Percentiles rank a stretch among this genome's conserved stretches.
These are phyloP conservation scores for Orthonevra nobilis DNA, from an alignment of 2,888 invertebrate genomes.

Conservation along the genomic window DNA sequence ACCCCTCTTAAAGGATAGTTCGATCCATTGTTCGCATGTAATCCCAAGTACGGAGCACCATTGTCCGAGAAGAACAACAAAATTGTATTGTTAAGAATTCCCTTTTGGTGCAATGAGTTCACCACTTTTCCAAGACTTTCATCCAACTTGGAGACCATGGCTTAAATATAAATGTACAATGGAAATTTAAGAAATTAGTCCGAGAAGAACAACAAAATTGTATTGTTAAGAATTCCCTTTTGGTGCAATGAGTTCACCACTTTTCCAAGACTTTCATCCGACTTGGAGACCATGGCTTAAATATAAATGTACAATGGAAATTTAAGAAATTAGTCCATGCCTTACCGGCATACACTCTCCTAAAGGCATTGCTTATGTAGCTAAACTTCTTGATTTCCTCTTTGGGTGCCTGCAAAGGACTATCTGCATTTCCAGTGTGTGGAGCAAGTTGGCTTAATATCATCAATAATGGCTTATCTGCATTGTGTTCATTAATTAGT, in stretches of 20 bases:
- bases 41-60: conserved; percentile 88
- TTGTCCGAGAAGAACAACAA: conserved; percentile 94
- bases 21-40: conserved; percentile 86
- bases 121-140: conserved; percentile 90
- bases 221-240: conserved; percentile 87
- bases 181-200: neutral
- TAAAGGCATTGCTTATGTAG: conserved; percentile 84
- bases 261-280: conserved; percentile 91
- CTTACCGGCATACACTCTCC: conserved; percentile 86
- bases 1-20: conserved; percentile 90
- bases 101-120: conserved; percentile 83
- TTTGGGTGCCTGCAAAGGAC: conserved; percentile 86
- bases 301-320: neutral
- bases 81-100: conserved; percentile 90
- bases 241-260: conserved; percentile 86
- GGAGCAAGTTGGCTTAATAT: conserved; percentile 90
- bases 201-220: conserved; percentile 88
- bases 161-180: conserved; percentile 80
- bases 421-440: conserved; percentile 87
- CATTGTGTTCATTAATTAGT: conserved; percentile 84
- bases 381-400: conserved; percentile 85
- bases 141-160: conserved; percentile 92
- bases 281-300: conserved; percentile 90
- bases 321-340: neutral
- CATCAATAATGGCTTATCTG: conserved; percentile 86